Conservation (phyloP, 1,140 invertebrate species). For the Maconellicoccus hirsutus region DNA sequence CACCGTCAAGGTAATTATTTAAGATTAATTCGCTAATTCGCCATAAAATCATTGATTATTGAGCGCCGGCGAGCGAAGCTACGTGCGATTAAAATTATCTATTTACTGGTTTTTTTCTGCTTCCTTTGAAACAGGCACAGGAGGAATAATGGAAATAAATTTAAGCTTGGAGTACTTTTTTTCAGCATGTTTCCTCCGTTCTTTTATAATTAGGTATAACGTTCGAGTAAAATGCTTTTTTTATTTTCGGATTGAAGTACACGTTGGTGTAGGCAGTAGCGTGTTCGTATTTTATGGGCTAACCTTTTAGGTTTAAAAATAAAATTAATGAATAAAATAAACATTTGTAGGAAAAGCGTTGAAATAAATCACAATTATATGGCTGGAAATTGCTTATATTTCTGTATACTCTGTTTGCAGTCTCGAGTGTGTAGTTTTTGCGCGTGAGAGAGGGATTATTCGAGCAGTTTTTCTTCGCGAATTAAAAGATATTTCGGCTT, state of each 20-base stretch:
- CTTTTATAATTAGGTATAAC: background rate
- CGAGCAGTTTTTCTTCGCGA: background rate
- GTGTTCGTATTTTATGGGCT: background rate
- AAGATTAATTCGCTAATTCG: too few relatives aligned
- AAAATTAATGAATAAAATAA: conserved; percentile 10
- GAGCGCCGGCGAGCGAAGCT: too few relatives aligned
- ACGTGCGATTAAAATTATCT: too few relatives aligned
- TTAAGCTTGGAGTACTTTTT: too few relatives aligned
- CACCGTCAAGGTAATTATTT: too few relatives aligned
- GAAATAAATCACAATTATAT: conserved; percentile 1
- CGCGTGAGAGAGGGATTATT: too few relatives aligned
- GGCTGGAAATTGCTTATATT: background rate
- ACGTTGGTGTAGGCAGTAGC: too few relatives aligned
- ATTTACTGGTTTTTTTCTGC: too few relatives aligned
- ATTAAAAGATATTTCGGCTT: background rate
- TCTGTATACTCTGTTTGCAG: background rate
- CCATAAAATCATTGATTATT: too few relatives aligned
- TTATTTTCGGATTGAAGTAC: background rate
- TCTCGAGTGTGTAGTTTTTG: background rate
- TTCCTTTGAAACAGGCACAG: too few relatives aligned
- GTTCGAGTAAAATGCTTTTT: background rate
- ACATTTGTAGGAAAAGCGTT: background rate
- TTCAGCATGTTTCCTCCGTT: too few relatives aligned
- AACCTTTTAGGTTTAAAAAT: background rate
- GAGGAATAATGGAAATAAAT: too few relatives aligned